Conservation (phyloP, 2,113 vertebrate species). For the Setophaga coronata region DNA sequence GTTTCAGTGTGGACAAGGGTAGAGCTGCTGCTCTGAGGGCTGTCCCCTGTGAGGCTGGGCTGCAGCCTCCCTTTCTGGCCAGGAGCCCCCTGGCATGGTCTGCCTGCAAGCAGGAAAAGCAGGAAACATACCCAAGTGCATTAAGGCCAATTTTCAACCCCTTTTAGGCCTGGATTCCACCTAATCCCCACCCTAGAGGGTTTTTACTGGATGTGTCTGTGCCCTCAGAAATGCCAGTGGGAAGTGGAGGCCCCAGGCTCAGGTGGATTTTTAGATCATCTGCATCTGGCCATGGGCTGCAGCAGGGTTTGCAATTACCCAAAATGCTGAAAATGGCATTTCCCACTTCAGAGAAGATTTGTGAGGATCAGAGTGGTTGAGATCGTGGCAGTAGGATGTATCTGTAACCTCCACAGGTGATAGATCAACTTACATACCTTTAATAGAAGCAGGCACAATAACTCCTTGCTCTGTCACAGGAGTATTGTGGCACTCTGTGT, state of each 20-base stretch:
- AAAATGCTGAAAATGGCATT: conserved; percentile 1
- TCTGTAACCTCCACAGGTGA: conserved; percentile 17
- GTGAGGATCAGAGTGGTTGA: conserved; percentile 15
- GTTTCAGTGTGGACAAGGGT: neutral
- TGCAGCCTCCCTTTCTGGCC: neutral
- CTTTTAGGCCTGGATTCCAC: neutral
- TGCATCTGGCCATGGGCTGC: neutral
- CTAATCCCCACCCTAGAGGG: neutral
- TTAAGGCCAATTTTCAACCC: neutral
- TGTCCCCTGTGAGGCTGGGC: neutral
- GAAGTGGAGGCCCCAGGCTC: neutral
- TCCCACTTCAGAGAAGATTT: conserved; percentile 11
- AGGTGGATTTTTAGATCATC: neutral
- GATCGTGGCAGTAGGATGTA: conserved; percentile 1
- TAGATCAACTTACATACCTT: conserved; percentile 48
- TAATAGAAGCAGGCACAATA: conserved; percentile 4
- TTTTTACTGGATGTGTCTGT: neutral
- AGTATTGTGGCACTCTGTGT: neutral
- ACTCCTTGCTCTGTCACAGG: neutral
- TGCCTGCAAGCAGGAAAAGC: neutral
- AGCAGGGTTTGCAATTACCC: neutral
- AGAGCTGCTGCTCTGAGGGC: neutral
- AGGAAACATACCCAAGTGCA: neutral
- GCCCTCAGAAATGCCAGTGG: neutral
- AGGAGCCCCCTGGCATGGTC: neutral